Base-by-base conservation (phyloP, 2,797 vertebrate species). In the Rhadinocentrus ornatus region DNA sequence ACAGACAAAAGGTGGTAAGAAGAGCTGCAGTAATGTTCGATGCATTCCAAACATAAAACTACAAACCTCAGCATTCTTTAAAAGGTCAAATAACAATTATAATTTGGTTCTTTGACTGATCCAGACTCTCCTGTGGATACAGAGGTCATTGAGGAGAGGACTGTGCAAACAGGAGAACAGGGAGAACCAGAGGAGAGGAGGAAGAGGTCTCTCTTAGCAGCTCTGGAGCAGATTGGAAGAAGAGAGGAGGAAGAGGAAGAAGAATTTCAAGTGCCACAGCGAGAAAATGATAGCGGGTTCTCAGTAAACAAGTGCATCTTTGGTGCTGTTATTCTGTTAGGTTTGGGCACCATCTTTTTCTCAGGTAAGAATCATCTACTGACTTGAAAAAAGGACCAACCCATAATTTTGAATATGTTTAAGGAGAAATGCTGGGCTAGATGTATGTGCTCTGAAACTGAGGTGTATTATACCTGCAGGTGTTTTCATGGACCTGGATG, bases 271-370 rank as follows among this genome's bases (percentile, higher is more conserved):
- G 75, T 88, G 29, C 92, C 91, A 6, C 90, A 78, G 52, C 85
- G 81, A 65, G 84, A 86, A 1, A 91, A 92, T 0, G 90, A 92
- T 69, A 84, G 81, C 0, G 89, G 91, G 10, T 92, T 95, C 73
- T 91, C 94, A 35, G 66, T 95, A 66, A 95, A 95, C 89, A 95
- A 94, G 86, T 95, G 95, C 91, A 95, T 95, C 79, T 86, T 95
- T 32, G 94, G 90, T 60, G 93, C 92, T 3, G 68, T 95, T 39
- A 86, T 95, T 59, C 86, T 95, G 60, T 65, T 95, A 3, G 93
- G 92, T 16, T 82, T 95, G 0, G 94, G 95, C 50, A 95, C 94
- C 69, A 89, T 95, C 70, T 93, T 95, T 64, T 90, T 95, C 80
- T 95, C 94, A 56, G 95, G 94, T 95, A 81, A 77, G 83, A 24